phyloP scores from a whole-genome alignment of 1,140 invertebrate genomes.

The Aphelinus certus region DNA sequence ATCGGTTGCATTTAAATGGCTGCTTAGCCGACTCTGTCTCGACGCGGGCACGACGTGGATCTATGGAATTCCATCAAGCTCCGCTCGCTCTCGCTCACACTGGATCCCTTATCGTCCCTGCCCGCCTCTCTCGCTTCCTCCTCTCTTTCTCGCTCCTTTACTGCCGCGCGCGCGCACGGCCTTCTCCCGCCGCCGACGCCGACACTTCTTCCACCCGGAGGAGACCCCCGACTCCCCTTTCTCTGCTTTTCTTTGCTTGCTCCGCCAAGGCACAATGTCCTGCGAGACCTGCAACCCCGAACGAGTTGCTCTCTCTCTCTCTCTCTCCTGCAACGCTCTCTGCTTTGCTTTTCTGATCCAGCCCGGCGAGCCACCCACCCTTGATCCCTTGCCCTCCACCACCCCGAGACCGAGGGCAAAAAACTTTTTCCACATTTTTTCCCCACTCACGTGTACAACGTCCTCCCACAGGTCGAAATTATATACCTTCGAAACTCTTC shows the following conservation, averaged over 20 bases:
- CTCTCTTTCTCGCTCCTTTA: slow-evolving; percentile 24
- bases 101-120: slow-evolving; percentile 64
- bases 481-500: too few species aligned
- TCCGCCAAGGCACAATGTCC: background rate
- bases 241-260: slow-evolving; percentile 19
- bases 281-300: too few species aligned
- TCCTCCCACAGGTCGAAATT: too few species aligned
- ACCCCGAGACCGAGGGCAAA: too few species aligned
- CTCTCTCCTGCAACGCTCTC: slow-evolving; percentile 11
- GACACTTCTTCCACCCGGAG: too few species aligned
- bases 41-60: slow-evolving; percentile 62
- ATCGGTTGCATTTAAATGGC: slow-evolving; percentile 69
- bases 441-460: too few species aligned
- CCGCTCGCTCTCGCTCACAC: slow-evolving; percentile 36
- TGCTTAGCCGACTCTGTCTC: slow-evolving; percentile 67
- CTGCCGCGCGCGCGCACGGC: background rate
- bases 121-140: slow-evolving; percentile 54
- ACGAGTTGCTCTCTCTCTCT: slow-evolving; percentile 39
- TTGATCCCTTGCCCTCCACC: too few species aligned
- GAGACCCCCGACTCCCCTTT: background rate
- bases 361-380: too few species aligned
- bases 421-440: too few species aligned
- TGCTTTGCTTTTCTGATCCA: too few species aligned
- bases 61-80: slow-evolving; percentile 68
- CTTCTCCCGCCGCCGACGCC: background rate